A percentile compares a stretch with the other conserved stretches of the same genome.
phyloP scores from a whole-genome alignment of 2,888 invertebrate genomes.

The Cosmorhoe ocellata region DNA sequence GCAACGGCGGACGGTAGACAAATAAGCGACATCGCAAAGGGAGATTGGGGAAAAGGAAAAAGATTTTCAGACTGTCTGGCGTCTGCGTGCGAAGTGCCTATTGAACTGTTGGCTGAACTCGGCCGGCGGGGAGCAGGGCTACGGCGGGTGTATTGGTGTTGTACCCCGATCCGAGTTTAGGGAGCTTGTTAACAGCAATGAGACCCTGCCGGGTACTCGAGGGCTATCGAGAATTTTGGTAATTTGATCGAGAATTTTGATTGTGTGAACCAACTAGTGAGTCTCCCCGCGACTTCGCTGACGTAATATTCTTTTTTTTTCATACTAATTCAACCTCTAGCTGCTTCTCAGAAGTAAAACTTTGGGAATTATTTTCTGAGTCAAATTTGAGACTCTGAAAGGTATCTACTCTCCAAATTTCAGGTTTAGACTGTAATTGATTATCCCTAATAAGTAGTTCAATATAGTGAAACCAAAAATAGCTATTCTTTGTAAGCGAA shows the following conservation, averaged over 20 bases:
- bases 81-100: slow-evolving; percentile 34
- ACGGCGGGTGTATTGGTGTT: slow-evolving; percentile 26
- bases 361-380: no score
- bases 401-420: no score
- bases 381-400: no score
- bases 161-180: slow-evolving; percentile 24
- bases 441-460: no score
- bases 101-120: slow-evolving; percentile 33
- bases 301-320: no score
- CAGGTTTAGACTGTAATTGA: no score
- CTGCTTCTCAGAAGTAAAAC: no score
- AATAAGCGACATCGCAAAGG: slow-evolving; percentile 45
- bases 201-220: slow-evolving; percentile 10
- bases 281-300: no score
- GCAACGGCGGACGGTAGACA: slow-evolving; percentile 30
- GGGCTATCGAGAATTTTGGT: neutral
- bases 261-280: no score
- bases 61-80: slow-evolving; percentile 40
- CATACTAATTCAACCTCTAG: no score
- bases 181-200: slow-evolving; percentile 23
- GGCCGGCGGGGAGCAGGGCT: neutral
- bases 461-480: no score
- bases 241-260: neutral
- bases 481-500: no score
- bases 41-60: slow-evolving; percentile 44